Evolutionary conservation across 37 sponge, comb jelly and placozoan genomes (phyloP).

Genomic region (Petrosia ficiformis): DNA sequence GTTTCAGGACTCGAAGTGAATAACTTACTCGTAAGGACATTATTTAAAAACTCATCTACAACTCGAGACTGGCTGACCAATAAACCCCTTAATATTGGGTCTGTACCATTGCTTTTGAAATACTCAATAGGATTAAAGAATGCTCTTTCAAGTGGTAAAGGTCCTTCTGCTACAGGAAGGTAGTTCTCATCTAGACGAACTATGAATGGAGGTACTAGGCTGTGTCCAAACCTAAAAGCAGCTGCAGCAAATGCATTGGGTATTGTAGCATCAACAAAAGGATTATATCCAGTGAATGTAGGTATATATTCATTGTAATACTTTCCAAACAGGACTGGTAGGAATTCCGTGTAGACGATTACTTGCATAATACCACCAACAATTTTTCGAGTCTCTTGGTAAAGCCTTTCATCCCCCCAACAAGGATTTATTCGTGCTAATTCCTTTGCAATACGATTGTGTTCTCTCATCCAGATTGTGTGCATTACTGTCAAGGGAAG

Average conservation of each 20-base stretch:
- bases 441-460: conserved; percentile 83
- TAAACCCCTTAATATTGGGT: conserved; percentile 75
- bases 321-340: conserved; percentile 72
- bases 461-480: conserved; percentile 93
- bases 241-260: conserved; percentile 85
- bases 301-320: conserved; percentile 37
- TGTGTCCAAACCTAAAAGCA: conserved; percentile 87
- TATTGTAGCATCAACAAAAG: conserved; percentile 46
- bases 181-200: conserved; percentile 56
- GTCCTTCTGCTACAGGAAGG: conserved; percentile 33
- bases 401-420: conserved; percentile 87
- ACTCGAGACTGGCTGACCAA: conserved; percentile 30
- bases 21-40: conserved; percentile 55
- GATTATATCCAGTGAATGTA: conserved; percentile 65
- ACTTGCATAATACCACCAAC: conserved; percentile 82
- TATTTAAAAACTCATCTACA: conserved; percentile 75
- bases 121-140: conserved; percentile 48
- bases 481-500: conserved; percentile 86
- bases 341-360: conserved; percentile 82
- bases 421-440: conserved; percentile 66
- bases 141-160: conserved; percentile 25
- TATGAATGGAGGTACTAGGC: conserved; percentile 59
- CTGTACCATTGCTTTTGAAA: conserved; percentile 53
- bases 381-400: conserved; percentile 80
- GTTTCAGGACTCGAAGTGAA: conserved; percentile 27